Evolutionary conservation across 2,113 vertebrate genomes (phyloP).

Genomic region (Pristiophorus japonicus): DNA sequence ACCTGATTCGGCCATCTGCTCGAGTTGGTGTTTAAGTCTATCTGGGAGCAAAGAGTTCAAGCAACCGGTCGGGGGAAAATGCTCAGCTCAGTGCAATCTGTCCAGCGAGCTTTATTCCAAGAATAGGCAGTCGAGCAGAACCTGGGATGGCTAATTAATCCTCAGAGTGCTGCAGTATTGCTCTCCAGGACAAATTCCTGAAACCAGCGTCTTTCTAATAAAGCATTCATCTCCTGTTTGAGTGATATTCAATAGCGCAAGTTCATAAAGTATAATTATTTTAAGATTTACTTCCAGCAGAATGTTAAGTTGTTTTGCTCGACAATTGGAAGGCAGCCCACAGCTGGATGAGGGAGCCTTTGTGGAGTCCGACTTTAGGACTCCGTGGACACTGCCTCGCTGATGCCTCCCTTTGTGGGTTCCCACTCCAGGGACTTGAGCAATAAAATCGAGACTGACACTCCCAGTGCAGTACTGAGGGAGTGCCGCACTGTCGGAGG

Average conservation of each 20-base stretch:
- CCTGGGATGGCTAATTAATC: conserved; percentile 20
- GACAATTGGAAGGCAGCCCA: background rate
- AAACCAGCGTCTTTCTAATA: background rate
- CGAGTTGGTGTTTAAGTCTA: background rate
- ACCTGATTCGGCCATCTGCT: background rate
- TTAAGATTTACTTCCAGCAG: background rate
- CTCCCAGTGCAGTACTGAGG: too few species aligned
- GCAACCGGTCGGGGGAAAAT: background rate
- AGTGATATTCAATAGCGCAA: background rate
- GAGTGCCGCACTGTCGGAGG: too few species aligned
- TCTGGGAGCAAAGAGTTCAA: background rate
- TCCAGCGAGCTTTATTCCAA: background rate
- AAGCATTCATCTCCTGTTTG: background rate
- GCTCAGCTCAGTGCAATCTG: background rate
- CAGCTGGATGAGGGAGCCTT: background rate
- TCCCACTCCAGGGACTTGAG: too few species aligned
- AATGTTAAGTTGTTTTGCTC: background rate
- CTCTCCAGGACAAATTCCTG: background rate
- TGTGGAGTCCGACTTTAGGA: background rate
- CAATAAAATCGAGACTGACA: too few species aligned
- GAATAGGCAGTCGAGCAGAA: background rate
- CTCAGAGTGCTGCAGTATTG: background rate
- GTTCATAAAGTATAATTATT: background rate
- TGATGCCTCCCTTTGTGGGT: too few species aligned
- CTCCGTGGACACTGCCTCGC: background rate